Percentiles rank a stretch among this genome's conserved stretches.
These are phyloP conservation scores for Fringilla coelebs DNA, from an alignment of 2,797 vertebrate species.

Conservation along the genomic window DNA sequence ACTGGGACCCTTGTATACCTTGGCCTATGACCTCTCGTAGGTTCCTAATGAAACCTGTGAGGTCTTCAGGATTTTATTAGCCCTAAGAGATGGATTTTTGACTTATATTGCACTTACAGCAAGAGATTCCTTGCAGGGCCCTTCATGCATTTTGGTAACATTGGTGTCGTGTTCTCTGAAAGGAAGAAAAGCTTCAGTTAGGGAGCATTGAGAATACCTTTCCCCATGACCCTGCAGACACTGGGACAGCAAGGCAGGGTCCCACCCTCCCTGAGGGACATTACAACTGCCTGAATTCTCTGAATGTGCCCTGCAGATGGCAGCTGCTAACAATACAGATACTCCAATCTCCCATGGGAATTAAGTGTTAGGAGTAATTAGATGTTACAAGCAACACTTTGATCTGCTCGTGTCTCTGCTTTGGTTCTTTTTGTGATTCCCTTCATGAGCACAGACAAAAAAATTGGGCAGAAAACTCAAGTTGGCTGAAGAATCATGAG, in stretches of 20 bases:
- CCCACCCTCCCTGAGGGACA: not conserved
- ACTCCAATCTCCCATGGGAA: not conserved
- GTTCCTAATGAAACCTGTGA: not conserved
- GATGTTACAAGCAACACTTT: not conserved
- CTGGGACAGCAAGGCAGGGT: not conserved
- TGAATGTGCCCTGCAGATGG: not conserved
- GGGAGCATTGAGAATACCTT: not conserved
- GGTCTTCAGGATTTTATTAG: not conserved
- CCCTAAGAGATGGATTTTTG: not conserved
- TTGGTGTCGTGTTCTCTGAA: slow-evolving; percentile 30
- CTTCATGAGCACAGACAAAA: not conserved
- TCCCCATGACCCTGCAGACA: not conserved
- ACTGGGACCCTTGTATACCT: fast-evolving
- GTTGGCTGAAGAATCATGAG: not conserved
- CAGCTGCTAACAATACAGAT: not conserved
- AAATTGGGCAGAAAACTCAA: not conserved
- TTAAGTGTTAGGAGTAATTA: not conserved
- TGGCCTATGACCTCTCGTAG: not conserved
- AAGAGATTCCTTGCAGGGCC: slow-evolving; percentile 5
- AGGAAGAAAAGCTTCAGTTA: slow-evolving; percentile 4
- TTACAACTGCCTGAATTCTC: not conserved
- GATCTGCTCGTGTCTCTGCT: not conserved
- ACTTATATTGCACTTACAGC: slow-evolving; percentile 11
- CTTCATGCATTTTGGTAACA: not conserved
- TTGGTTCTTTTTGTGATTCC: not conserved